A percentile compares a stretch with the other conserved stretches of the same genome.
Evolutionary conservation across 23 tunicate genomes (phyloP).

Genomic region (Styela clava): DNA sequence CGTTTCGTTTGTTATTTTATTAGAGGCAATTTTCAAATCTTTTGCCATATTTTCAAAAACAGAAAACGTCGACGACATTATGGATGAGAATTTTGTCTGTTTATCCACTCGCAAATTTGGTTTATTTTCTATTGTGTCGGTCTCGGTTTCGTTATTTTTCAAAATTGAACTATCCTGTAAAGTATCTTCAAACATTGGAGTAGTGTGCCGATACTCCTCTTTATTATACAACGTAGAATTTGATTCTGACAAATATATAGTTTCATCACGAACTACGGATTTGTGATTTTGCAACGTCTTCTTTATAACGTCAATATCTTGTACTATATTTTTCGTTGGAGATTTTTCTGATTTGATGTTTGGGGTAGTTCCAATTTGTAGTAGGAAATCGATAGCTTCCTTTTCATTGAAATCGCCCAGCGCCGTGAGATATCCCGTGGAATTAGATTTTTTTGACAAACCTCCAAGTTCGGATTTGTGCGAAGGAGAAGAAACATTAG

Average conservation of each 20-base stretch:
- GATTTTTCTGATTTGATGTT: not conserved
- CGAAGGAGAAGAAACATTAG: conserved; percentile 4
- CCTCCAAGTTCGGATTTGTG: not conserved
- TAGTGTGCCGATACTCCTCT: too few relatives aligned
- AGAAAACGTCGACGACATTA: conserved; percentile 11
- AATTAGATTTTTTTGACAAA: not conserved
- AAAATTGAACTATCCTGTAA: not conserved
- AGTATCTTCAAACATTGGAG: too few relatives aligned
- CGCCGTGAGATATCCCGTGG: not conserved
- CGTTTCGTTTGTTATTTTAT: not conserved
- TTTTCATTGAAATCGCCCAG: not conserved
- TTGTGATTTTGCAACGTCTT: not conserved
- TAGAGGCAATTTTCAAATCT: not conserved
- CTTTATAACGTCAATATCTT: not conserved
- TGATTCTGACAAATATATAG: not conserved
- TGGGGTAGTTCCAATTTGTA: not conserved
- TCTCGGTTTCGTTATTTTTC: not conserved
- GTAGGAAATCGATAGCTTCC: conserved; percentile 2
- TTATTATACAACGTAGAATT: not conserved
- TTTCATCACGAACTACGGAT: not conserved
- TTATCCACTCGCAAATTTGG: not conserved
- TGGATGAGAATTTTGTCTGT: not conserved
- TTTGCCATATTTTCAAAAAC: not conserved
- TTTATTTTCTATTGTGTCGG: not conserved
- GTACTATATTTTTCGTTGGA: not conserved